Conservation (phyloP, 2,113 vertebrate species). For the Sylvilagus bachmani region DNA sequence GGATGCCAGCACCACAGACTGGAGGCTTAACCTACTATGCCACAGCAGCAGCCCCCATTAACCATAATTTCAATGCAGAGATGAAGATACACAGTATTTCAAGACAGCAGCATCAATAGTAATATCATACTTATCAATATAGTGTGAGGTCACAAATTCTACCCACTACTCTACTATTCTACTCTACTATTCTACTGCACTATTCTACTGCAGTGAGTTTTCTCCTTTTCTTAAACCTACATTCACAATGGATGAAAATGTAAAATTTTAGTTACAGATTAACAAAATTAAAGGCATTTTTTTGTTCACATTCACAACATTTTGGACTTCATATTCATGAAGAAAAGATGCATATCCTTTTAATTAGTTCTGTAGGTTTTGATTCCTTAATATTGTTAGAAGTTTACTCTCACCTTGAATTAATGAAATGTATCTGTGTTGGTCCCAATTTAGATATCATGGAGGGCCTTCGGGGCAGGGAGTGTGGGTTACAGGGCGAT, state of each 20-base stretch:
- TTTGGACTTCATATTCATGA: conserved; percentile 45
- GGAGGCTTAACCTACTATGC: too few species aligned
- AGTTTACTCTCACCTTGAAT: conserved; percentile 6
- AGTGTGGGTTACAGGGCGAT: background rate
- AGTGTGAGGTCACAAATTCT: background rate
- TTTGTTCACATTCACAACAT: background rate
- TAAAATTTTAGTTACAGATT: conserved; percentile 46
- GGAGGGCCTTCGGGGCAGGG: fast-evolving
- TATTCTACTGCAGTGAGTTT: background rate
- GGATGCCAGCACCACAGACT: too few species aligned
- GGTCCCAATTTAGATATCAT: background rate
- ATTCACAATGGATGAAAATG: conserved; percentile 4
- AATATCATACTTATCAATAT: conserved; percentile 10
- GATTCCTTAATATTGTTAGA: background rate
- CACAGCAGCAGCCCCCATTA: too few species aligned
- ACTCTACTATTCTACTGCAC: too few species aligned
- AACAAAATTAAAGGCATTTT: conserved; percentile 31
- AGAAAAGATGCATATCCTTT: background rate
- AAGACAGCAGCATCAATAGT: background rate
- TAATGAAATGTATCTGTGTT: background rate
- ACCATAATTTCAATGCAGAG: conserved; percentile 27
- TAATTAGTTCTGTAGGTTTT: background rate
- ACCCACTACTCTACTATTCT: too few species aligned
- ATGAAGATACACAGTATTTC: background rate
- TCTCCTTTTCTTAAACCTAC: background rate